Evolutionary conservation across 2,888 invertebrate species (phyloP).

Genomic region (Synanthedon myopaeformis): DNA sequence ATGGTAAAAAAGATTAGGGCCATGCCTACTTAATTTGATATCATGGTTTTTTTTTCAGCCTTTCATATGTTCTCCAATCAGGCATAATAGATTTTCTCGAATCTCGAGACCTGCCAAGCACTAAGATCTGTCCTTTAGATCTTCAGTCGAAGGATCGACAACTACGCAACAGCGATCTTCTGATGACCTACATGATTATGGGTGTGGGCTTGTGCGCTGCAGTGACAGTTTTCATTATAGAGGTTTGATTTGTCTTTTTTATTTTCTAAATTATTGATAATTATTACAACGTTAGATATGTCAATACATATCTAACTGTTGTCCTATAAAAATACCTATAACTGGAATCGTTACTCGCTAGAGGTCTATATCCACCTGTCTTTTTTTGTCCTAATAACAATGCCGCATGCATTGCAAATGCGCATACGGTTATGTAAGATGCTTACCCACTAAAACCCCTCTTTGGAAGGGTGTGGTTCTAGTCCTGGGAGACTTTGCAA

Average conservation of each 20-base stretch:
- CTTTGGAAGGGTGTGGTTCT: too few relatives aligned
- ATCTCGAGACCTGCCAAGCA: conserved; percentile 74
- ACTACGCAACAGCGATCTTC: conserved; percentile 79
- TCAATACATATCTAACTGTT: too few relatives aligned
- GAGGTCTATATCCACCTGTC: too few relatives aligned
- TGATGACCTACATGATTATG: conserved; percentile 84
- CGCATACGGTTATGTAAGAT: too few relatives aligned
- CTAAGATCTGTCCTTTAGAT: conserved; percentile 84
- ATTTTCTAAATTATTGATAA: not conserved
- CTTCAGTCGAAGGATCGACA: conserved; percentile 84
- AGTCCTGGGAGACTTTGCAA: too few relatives aligned
- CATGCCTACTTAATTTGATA: not conserved
- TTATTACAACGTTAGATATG: too few relatives aligned
- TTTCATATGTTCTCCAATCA: conserved; percentile 77
- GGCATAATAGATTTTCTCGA: conserved; percentile 80
- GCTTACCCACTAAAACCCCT: too few relatives aligned
- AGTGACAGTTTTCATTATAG: conserved; percentile 73
- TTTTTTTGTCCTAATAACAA: too few relatives aligned
- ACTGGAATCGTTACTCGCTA: too few relatives aligned
- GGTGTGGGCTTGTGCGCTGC: conserved; percentile 76
- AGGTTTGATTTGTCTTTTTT: conserved; percentile 46
- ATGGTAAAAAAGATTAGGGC: not conserved
- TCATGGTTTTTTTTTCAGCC: conserved; percentile 52
- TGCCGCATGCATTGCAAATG: too few relatives aligned
- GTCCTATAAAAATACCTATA: too few relatives aligned